These are phyloP conservation scores for Dolichotis patagonum DNA, from an alignment of 2,113 vertebrate genomes.

Conservation along the genomic window DNA sequence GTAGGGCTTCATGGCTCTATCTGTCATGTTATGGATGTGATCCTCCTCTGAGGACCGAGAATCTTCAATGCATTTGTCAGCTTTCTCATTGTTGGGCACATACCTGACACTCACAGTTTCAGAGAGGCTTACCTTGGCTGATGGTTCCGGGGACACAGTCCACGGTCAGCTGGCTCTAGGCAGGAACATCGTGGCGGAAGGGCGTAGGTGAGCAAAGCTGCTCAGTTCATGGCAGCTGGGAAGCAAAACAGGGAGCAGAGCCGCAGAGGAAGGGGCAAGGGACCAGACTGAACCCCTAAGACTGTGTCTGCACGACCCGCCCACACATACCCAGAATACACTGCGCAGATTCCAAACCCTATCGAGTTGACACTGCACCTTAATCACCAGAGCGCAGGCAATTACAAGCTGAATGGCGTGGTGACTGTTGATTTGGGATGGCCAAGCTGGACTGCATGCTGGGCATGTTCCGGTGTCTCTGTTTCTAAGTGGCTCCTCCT, in stretches of 20 bases:
- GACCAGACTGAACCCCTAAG: neutral
- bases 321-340: neutral
- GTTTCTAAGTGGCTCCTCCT: neutral
- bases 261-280: neutral
- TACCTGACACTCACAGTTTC: neutral
- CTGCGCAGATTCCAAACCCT: neutral
- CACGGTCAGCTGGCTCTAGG: neutral
- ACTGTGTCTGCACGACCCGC: neutral
- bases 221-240: neutral
- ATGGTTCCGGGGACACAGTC: neutral
- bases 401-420: neutral
- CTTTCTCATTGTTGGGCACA: neutral
- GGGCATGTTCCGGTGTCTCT: neutral
- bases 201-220: neutral
- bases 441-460: neutral
- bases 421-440: neutral
- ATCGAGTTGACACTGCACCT: neutral
- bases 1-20: neutral
- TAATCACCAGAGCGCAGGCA: neutral
- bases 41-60: neutral
- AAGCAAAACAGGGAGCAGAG: neutral
- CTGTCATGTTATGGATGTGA: neutral
- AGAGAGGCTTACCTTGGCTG: neutral
- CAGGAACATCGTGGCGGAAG: neutral
- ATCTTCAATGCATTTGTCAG: neutral